These are phyloP conservation scores for Dromaius novaehollandiae DNA, from an alignment of 2,113 vertebrate species.

Conservation along the genomic window DNA sequence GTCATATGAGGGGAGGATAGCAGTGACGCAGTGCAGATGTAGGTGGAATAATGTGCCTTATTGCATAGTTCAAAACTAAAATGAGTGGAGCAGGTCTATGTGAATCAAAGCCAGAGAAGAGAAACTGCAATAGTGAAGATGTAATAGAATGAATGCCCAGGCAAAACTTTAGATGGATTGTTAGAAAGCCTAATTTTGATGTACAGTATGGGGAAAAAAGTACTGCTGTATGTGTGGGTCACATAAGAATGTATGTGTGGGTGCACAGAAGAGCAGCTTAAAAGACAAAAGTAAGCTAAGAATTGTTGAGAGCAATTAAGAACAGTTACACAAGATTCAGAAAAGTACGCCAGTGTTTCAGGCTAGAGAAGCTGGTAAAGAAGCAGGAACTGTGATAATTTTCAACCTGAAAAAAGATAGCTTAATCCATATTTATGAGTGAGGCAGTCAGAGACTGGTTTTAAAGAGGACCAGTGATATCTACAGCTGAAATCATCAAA, in stretches of 20 bases:
- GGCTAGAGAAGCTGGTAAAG: neutral
- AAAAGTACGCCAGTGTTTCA: neutral
- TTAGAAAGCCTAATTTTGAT: neutral
- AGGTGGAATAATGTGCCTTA: neutral
- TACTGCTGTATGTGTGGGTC: fast-evolving
- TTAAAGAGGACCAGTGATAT: neutral
- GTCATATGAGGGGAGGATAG: neutral
- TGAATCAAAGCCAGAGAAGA: neutral
- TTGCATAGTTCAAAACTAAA: neutral
- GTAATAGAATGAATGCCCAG: fast-evolving
- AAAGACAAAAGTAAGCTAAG: neutral
- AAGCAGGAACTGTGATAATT: neutral
- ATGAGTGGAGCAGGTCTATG: neutral
- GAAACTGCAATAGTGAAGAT: neutral
- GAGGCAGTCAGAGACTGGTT: neutral
- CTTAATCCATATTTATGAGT: fast-evolving
- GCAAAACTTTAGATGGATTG: neutral
- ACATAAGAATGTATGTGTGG: fast-evolving
- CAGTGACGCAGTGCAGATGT: neutral
- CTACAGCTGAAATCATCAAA: neutral
- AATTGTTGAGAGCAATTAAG: neutral
- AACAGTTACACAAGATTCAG: neutral
- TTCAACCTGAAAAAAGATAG: neutral
- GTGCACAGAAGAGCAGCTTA: neutral
- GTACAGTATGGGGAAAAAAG: neutral